Conservation (phyloP, 2,113 vertebrate species). For the Seriola aureovittata region DNA sequence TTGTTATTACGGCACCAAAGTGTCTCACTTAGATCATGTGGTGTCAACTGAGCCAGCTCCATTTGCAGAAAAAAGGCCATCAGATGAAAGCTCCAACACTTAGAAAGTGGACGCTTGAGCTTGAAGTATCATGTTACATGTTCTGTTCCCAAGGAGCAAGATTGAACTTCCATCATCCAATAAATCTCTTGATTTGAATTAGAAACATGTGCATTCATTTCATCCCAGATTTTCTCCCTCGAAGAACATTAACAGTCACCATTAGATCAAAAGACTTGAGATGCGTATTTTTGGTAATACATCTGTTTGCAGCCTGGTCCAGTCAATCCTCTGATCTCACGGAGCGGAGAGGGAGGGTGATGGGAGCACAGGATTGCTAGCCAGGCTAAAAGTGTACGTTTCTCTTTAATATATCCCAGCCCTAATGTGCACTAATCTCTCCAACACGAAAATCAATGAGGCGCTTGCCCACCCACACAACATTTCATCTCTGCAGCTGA, state of each 20-base stretch:
- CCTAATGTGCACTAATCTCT: slow-evolving; percentile 76
- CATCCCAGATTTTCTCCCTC: slow-evolving; percentile 20
- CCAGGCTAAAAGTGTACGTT: slow-evolving; percentile 50
- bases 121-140: slow-evolving; percentile 7
- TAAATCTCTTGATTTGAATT: slow-evolving; percentile 12
- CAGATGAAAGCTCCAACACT: neutral
- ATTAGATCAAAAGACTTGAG: slow-evolving; percentile 39
- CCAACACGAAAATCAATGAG: slow-evolving; percentile 78
- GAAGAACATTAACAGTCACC: slow-evolving; percentile 8
- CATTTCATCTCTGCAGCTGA: slow-evolving; percentile 58
- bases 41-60: neutral
- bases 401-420: slow-evolving; percentile 67
- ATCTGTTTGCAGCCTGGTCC: slow-evolving; percentile 41
- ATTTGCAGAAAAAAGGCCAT: slow-evolving; percentile 5
- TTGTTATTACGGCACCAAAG: neutral
- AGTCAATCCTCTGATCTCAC: slow-evolving; percentile 40
- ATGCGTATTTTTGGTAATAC: slow-evolving; percentile 34
- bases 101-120: neutral
- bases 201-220: slow-evolving; percentile 27
- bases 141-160: neutral
- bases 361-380: slow-evolving; percentile 31
- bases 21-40: neutral
- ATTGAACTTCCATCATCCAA: neutral
- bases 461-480: slow-evolving; percentile 67
- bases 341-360: neutral